phyloP scores from a whole-genome alignment of 2,797 vertebrate species.

The Cottoperca gobio region DNA sequence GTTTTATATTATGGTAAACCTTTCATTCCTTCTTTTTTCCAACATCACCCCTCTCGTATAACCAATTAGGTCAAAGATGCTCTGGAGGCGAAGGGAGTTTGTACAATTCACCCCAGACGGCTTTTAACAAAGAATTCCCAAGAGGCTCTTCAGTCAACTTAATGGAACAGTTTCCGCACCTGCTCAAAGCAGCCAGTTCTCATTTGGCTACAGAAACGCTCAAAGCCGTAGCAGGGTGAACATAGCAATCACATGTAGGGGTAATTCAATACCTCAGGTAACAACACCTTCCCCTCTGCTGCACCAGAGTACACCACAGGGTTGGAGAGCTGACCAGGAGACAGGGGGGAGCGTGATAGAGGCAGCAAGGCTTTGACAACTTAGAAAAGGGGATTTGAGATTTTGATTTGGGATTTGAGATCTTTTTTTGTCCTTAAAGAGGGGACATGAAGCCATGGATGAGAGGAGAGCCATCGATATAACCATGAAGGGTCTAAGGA shows the following conservation, averaged over 20 bases:
- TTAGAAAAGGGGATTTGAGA: background rate
- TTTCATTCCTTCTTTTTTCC: background rate
- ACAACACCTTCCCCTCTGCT: slow-evolving; percentile 24
- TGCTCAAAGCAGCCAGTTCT: slow-evolving; percentile 39
- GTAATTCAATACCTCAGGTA: slow-evolving; percentile 33
- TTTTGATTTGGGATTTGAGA: no score
- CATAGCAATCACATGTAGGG: slow-evolving; percentile 40
- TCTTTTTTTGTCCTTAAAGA: no score
- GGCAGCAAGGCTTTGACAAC: slow-evolving; percentile 15
- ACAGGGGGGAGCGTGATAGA: slow-evolving; percentile 2
- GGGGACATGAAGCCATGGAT: slow-evolving; percentile 8
- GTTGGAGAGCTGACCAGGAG: background rate
- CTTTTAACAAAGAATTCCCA: slow-evolving; percentile 44
- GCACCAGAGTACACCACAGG: background rate
- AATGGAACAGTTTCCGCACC: slow-evolving; percentile 35
- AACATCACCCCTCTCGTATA: background rate
- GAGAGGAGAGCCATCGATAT: background rate
- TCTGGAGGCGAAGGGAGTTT: slow-evolving; percentile 20
- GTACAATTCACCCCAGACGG: slow-evolving; percentile 7
- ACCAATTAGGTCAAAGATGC: slow-evolving; percentile 37
- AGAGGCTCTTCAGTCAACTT: slow-evolving; percentile 37
- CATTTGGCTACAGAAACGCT: slow-evolving; percentile 19
- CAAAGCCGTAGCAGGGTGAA: slow-evolving; percentile 21
- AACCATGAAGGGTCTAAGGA: background rate
- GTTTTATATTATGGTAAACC: background rate